Conservation (phyloP, 2,888 invertebrate species). For the Sesia bembeciformis region DNA sequence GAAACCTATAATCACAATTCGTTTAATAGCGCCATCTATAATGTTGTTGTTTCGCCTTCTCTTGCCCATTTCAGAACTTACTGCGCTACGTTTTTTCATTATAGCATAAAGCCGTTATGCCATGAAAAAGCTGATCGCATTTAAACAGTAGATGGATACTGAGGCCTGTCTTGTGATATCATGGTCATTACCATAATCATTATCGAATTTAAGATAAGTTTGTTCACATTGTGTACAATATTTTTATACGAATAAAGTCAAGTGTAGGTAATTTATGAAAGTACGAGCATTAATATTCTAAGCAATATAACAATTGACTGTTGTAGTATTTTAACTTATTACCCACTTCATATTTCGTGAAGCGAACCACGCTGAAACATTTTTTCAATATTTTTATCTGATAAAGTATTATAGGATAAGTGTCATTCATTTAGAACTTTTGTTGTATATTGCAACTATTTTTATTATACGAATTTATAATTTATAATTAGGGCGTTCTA, state of each 20-base stretch:
- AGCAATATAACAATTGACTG: slow-evolving; percentile 27
- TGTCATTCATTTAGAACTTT: slow-evolving; percentile 32
- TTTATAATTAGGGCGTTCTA: too few species aligned
- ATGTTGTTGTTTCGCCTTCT: too few species aligned
- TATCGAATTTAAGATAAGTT: too few species aligned
- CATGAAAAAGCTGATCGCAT: too few species aligned
- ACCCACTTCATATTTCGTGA: slow-evolving; percentile 15
- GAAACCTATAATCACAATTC: too few species aligned
- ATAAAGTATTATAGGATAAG: slow-evolving; percentile 54
- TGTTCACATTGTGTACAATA: slow-evolving; percentile 37
- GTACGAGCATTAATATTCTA: slow-evolving; percentile 20
- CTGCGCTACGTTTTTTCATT: too few species aligned
- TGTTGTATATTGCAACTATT: slow-evolving; percentile 48
- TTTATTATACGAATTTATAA: slow-evolving; percentile 65
- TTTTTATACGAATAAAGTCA: slow-evolving; percentile 20
- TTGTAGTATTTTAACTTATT: slow-evolving; percentile 33
- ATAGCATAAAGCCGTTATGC: too few species aligned
- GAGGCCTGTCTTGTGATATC: too few species aligned
- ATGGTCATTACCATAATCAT: too few species aligned
- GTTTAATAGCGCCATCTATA: too few species aligned
- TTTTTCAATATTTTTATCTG: slow-evolving; percentile 26
- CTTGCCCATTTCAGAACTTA: too few species aligned
- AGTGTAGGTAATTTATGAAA: slow-evolving; percentile 9
- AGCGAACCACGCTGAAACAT: slow-evolving; percentile 23
- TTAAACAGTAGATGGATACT: too few species aligned